phyloP scores from a whole-genome alignment of 2,888 invertebrate genomes.

The Chrysolina oricalcia region DNA sequence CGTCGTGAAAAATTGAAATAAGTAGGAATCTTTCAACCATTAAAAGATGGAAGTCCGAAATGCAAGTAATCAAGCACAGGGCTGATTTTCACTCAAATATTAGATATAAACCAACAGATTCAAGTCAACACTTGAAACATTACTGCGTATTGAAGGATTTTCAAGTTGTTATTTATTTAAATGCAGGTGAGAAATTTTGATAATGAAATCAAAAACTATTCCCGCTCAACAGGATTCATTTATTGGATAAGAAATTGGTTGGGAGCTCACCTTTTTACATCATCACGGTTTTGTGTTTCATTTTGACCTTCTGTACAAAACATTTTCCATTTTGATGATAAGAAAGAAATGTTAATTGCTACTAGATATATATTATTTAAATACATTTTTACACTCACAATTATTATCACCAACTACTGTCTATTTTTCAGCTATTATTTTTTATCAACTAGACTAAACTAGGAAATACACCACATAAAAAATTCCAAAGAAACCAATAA shows the following conservation, averaged over 20 bases:
- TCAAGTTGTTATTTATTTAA: neutral
- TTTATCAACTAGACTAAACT: constrained; percentile 47
- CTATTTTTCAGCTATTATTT: constrained; percentile 51
- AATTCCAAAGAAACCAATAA: constrained; percentile 33
- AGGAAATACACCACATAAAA: constrained; percentile 49
- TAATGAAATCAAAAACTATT: constrained; percentile 14
- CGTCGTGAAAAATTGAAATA: no score
- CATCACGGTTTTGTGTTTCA: neutral
- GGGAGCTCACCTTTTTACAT: constrained; percentile 18
- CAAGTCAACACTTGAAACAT: no score
- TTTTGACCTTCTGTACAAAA: constrained; percentile 4
- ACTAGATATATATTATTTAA: constrained; percentile 50
- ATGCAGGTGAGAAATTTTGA: neutral
- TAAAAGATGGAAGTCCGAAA: no score
- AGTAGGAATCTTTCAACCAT: no score
- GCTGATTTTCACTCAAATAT: no score
- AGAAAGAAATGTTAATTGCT: constrained; percentile 39
- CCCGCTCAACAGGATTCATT: constrained; percentile 23
- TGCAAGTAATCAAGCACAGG: no score
- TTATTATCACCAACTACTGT: constrained; percentile 53
- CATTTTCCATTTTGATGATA: constrained; percentile 24
- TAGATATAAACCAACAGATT: no score
- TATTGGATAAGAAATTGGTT: constrained; percentile 24
- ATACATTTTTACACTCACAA: constrained; percentile 54
- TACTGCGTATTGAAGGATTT: neutral